phyloP scores from a whole-genome alignment of 92 coral and sea anemone species.

The Epizoanthus stellaris region DNA sequence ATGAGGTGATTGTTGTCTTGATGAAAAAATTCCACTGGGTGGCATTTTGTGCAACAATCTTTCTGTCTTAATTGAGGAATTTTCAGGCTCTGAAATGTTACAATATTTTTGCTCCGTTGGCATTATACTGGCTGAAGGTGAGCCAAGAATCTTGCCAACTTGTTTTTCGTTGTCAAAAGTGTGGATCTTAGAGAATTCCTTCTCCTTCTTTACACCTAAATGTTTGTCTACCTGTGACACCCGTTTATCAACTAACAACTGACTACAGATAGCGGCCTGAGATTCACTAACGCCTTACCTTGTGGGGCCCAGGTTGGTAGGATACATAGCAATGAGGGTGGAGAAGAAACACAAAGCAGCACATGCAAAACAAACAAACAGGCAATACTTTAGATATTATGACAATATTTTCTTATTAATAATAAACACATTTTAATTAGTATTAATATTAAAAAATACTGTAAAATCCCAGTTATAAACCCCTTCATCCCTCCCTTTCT shows the following conservation, averaged over 20 bases:
- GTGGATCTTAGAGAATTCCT: not conserved
- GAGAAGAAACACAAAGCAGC: not conserved
- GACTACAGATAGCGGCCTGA: not conserved
- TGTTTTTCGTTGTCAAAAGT: not conserved
- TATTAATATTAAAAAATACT: no score
- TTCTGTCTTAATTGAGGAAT: not conserved
- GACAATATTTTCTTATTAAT: no score
- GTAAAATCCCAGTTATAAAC: no score
- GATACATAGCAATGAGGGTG: not conserved
- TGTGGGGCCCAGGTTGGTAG: constrained; percentile 46
- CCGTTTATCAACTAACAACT: not conserved
- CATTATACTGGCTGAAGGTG: not conserved
- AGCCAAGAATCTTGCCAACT: no score
- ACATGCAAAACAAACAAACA: constrained; percentile 16
- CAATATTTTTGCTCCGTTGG: not conserved
- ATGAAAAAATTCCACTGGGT: not conserved
- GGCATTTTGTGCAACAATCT: not conserved
- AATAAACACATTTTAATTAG: no score
- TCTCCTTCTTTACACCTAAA: not conserved
- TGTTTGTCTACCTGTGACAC: not conserved
- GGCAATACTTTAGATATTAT: constrained; percentile 40
- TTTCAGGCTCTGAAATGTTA: no score
- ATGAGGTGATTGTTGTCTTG: not conserved
- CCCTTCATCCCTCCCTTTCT: no score
- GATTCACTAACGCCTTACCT: constrained; percentile 37